Base-by-base conservation (phyloP, 1,140 invertebrate genomes). In the Pogonognathellus flavescens region DNA sequence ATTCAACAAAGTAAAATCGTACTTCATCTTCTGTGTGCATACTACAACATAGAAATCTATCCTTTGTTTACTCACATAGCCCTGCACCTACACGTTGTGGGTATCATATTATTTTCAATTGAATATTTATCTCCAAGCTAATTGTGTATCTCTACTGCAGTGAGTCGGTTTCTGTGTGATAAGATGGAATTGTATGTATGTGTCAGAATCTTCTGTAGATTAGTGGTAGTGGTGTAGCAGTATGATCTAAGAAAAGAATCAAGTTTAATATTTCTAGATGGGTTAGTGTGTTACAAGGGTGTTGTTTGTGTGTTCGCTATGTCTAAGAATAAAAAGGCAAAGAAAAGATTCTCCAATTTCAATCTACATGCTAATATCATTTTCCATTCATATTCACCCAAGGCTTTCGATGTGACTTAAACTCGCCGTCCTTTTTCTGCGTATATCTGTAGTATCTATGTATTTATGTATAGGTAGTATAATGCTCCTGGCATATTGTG, bases 211-310 rank as follows among this genome's bases (percentile, higher is more conserved):
- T 41, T 41, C 2, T 41, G 31, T 41, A 41, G 1, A 41, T 41
- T n/a, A 41, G 31, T 3, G 31, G 31, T 1, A 41, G 31, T 41
- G 31, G 31, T 3, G 31, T 3, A 41, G 31, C 6, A 41, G 31
- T 41, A 6, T 41, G 31, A 41, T 41, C 31, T 41, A 41, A 41
- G 31, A 41, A 41, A 41, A 41, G 31, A 41, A 41, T 41, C 31
- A 41, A 41, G 31, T 41, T 41, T 50, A 25, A 49, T 76, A 76
- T 49, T 76, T 76, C 70, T 16, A 81, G 80, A 25, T 81, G 50
- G 80, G 80, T 81, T 81, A 81, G 80, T 81, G 52, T 81, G 80
- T 59, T 81, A 81, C 52, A 81, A 81, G 80, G 80, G 50, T 81
- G 80, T 55, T 81, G 76, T 52, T 62, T 49, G 20, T n/a, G 31